Conservation (phyloP, 2,888 invertebrate genomes). For the Ophioninae sp. region DNA sequence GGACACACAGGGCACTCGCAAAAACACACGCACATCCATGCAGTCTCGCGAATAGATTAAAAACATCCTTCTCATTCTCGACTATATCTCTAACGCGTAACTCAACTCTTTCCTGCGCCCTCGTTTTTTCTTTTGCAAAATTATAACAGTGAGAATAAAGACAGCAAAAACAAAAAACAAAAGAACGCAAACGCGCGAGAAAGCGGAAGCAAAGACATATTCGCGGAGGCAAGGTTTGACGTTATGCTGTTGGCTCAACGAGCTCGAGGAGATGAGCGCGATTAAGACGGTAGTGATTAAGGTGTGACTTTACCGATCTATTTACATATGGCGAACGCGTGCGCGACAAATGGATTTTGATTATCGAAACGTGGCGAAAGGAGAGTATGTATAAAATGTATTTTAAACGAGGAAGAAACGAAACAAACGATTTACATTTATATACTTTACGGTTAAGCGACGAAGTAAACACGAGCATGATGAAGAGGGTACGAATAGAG, state of each 20-base stretch:
- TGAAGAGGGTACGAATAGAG: constrained; percentile 26
- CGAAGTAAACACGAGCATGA: constrained; percentile 61
- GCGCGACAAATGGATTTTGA: constrained; percentile 59
- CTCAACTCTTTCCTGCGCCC: constrained; percentile 63
- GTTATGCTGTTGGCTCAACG: constrained; percentile 22
- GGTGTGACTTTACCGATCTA: constrained; percentile 38
- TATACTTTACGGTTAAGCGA: constrained; percentile 68
- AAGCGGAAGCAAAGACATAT: constrained; percentile 43
- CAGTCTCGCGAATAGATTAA: constrained; percentile 5
- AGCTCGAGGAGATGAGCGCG: constrained; percentile 6
- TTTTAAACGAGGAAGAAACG: constrained; percentile 70
- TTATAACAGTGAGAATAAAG: constrained; percentile 42
- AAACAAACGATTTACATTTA: constrained; percentile 69
- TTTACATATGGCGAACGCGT: constrained; percentile 60
- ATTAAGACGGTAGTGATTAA: constrained; percentile 51
- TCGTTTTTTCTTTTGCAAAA: constrained; percentile 68
- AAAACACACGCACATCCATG: constrained; percentile 3
- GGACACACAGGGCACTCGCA: background rate
- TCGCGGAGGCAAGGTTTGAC: constrained; percentile 50
- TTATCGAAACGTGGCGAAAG: constrained; percentile 61
- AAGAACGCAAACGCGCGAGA: constrained; percentile 47
- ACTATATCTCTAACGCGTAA: constrained; percentile 45
- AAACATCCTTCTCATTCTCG: constrained; percentile 43
- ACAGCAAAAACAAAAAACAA: constrained; percentile 59
- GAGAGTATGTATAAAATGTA: constrained; percentile 74